These are phyloP conservation scores for Antennarius maculatus DNA, from an alignment of 2,797 vertebrate genomes.

Conservation along the genomic window DNA sequence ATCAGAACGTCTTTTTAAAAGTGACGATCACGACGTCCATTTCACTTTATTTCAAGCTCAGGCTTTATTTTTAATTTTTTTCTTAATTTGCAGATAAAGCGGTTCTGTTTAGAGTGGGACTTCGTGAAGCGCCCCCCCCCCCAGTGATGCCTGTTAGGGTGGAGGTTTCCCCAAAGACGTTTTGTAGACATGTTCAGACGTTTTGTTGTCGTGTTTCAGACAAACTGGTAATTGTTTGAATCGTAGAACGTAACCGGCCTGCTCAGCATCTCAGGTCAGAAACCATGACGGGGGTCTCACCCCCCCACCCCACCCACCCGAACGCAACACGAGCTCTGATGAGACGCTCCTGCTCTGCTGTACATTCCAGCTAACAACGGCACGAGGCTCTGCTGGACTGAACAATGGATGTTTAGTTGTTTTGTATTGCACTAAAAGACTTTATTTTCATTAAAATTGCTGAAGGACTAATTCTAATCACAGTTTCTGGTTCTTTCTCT, in stretches of 20 bases:
- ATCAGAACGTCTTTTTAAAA: not conserved
- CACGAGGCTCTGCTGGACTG: constrained; percentile 11
- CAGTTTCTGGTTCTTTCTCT: constrained; percentile 2
- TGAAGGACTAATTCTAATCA: constrained; percentile 39
- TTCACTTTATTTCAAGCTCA: not conserved
- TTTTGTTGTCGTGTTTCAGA: constrained; percentile 6
- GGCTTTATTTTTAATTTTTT: not conserved
- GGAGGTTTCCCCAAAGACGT: not conserved
- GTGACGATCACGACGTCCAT: constrained; percentile 4
- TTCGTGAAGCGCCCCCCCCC: constrained; percentile 39
- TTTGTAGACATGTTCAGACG: not conserved
- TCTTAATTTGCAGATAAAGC: not conserved
- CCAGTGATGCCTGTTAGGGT: constrained; percentile 17
- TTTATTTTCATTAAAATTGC: constrained; percentile 73
- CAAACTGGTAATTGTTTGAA: constrained; percentile 3
- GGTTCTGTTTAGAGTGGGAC: not conserved
- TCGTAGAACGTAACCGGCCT: not conserved
- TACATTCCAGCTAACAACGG: constrained; percentile 41
- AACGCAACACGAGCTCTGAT: constrained; percentile 12
- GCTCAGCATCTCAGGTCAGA: not conserved
- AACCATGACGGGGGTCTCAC: too few relatives aligned
- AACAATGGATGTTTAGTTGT: constrained; percentile 61
- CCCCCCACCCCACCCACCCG: not conserved
- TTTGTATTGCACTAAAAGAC: constrained; percentile 66
- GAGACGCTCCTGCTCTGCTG: constrained; percentile 11